These are phyloP conservation scores for Tautogolabrus adspersus DNA, from an alignment of 2,113 vertebrate genomes.

Conservation along the genomic window DNA sequence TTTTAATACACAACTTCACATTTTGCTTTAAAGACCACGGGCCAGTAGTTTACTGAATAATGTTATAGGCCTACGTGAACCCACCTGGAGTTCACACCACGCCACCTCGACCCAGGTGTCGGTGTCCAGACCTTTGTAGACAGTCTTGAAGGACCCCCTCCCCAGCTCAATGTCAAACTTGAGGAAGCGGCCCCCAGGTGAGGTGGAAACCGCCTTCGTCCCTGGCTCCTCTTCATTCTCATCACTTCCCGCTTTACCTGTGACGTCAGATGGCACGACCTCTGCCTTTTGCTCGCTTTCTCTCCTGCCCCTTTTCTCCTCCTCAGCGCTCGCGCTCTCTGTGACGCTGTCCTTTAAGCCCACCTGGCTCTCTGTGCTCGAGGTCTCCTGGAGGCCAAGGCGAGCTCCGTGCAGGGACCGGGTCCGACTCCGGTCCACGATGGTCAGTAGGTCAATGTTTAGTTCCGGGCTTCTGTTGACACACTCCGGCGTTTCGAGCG, in stretches of 20 bases:
- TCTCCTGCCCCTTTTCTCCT: conserved; percentile 64
- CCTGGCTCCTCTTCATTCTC: conserved; percentile 95
- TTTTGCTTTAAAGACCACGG: background rate
- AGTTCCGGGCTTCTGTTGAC: conserved; percentile 66
- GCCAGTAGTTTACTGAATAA: background rate
- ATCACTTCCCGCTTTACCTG: conserved; percentile 84
- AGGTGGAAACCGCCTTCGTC: conserved; percentile 97
- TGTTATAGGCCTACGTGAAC: conserved; percentile 39
- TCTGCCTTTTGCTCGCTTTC: conserved; percentile 58
- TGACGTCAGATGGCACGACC: conserved; percentile 72
- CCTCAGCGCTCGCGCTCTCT: conserved; percentile 65
- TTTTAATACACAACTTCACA: background rate
- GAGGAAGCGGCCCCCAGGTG: conserved; percentile 94
- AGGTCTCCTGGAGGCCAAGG: conserved; percentile 68
- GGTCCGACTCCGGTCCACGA: conserved; percentile 77
- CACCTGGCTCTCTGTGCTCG: conserved; percentile 64
- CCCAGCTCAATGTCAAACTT: conserved; percentile 99
- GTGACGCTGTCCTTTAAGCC: conserved; percentile 64
- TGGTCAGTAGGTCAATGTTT: conserved; percentile 75
- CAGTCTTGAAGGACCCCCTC: conserved; percentile 97
- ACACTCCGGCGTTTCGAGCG: conserved; percentile 85
- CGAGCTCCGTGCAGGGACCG: conserved; percentile 59
- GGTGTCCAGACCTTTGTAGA: conserved; percentile 98
- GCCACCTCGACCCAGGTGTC: conserved; percentile 99
- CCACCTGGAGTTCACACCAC: conserved; percentile 99